Evolutionary conservation across 2,888 invertebrate species (phyloP).

Genomic region (Patella pellucida): DNA sequence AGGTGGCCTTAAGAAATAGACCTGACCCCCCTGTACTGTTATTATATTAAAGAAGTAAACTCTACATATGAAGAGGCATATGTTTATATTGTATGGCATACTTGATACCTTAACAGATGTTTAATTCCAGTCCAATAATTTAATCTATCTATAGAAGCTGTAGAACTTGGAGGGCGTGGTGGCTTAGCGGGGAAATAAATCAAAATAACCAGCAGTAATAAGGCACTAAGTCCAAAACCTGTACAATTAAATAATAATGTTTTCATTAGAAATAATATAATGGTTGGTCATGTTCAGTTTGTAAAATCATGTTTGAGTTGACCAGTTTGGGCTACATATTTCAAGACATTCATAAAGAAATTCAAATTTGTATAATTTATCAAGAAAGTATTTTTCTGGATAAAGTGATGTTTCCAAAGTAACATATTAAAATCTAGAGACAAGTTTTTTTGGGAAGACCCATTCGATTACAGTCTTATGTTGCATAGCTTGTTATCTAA

Average conservation of each 20-base stretch:
- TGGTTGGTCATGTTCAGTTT: background rate
- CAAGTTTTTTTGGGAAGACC: background rate
- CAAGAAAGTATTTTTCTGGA: too few species aligned
- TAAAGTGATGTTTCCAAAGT: too few species aligned
- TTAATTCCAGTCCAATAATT: conserved; percentile 48
- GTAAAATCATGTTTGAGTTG: background rate
- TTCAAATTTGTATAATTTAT: background rate
- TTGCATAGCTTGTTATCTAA: too few species aligned
- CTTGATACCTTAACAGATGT: conserved; percentile 39
- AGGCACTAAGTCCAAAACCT: conserved; percentile 41
- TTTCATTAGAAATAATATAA: background rate
- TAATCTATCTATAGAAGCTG: conserved; percentile 49
- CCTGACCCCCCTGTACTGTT: too few species aligned
- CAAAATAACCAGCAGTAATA: conserved; percentile 44
- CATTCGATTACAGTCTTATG: background rate
- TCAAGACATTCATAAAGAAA: background rate
- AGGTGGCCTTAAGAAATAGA: too few species aligned
- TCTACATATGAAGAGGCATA: background rate
- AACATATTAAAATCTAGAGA: background rate
- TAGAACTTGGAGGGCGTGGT: conserved; percentile 55
- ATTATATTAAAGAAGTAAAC: too few species aligned
- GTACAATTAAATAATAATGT: background rate
- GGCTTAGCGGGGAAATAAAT: conserved; percentile 60
- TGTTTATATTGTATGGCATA: background rate
- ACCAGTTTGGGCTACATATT: background rate